phyloP scores from a whole-genome alignment of 2,797 vertebrate species.

The Peromyscus nudipes region DNA sequence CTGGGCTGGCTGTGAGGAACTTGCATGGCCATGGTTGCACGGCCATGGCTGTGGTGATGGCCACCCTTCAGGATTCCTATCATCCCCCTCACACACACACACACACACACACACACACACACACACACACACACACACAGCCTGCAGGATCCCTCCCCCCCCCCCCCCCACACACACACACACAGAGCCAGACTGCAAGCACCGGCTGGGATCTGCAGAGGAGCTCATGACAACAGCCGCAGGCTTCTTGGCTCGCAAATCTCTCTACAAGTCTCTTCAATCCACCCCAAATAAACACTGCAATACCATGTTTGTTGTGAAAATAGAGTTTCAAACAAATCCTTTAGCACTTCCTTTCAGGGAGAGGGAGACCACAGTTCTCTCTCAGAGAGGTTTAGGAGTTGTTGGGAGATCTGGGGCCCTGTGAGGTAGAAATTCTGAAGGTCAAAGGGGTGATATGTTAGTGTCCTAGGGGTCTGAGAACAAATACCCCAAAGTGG shows the following conservation, averaged over 20 bases:
- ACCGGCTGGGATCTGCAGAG: neutral
- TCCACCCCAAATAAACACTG: constrained; percentile 13
- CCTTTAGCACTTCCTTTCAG: neutral
- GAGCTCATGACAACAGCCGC: neutral
- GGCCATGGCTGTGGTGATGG: neutral
- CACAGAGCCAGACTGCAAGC: neutral
- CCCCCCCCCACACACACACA: no score
- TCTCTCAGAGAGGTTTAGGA: neutral
- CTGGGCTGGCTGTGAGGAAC: no score
- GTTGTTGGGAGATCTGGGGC: neutral
- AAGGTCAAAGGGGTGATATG: neutral
- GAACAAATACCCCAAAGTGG: neutral
- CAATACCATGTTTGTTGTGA: neutral
- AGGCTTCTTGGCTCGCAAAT: neutral
- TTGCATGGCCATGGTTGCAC: neutral
- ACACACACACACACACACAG: no score
- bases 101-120: no score
- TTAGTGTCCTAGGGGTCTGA: neutral
- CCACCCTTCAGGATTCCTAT: neutral
- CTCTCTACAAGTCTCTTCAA: neutral
- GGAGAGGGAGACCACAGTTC: neutral
- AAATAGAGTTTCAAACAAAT: constrained; percentile 27
- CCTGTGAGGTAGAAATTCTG: neutral
- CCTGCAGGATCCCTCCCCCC: no score
- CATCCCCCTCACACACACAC: no score